Conservation (phyloP, 2,113 vertebrate species). For the Epinephelus moara region DNA sequence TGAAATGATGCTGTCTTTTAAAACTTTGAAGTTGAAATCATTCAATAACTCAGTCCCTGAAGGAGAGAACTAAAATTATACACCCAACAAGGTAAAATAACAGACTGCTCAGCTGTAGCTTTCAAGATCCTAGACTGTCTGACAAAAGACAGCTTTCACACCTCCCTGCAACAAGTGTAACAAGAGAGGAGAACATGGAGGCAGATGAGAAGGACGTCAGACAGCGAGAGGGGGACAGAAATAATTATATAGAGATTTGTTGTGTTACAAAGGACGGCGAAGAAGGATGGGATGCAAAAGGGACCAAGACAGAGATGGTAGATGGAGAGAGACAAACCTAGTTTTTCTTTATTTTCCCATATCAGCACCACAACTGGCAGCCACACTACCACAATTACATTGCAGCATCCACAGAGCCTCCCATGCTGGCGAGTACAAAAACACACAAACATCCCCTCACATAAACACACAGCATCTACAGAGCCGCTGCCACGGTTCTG, state of each 20-base stretch:
- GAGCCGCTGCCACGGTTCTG: neutral
- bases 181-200: neutral
- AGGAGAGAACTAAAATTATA: constrained; percentile 27
- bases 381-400: constrained; percentile 47
- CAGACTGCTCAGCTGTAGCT: neutral
- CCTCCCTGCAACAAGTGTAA: constrained; percentile 34
- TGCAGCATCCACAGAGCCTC: constrained; percentile 8
- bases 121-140: neutral
- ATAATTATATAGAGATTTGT: neutral
- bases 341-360: constrained; percentile 21
- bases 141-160: constrained; percentile 27
- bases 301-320: neutral
- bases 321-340: neutral
- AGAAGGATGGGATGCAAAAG: neutral
- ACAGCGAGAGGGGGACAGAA: neutral
- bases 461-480: neutral
- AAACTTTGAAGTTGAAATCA: neutral
- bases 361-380: constrained; percentile 27
- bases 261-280: neutral
- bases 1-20: neutral
- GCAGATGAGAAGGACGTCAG: neutral
- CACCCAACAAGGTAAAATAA: constrained; percentile 36
- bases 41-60: neutral
- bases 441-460: neutral
- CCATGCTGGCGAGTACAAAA: neutral